Conservation (phyloP, 2,113 vertebrate genomes). For the Vireo altiloquus region DNA sequence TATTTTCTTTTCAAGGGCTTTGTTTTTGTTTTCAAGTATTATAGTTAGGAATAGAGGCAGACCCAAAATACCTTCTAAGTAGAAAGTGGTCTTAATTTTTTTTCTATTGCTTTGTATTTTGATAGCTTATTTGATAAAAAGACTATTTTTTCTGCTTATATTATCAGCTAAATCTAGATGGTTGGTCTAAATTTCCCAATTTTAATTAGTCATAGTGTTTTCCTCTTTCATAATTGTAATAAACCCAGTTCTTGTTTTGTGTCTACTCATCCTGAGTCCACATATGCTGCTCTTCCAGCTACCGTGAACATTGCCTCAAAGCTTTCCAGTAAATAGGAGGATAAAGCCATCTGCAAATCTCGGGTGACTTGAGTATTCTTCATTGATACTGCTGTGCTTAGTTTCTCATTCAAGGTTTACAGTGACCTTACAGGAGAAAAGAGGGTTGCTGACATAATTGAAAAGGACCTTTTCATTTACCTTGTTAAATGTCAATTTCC, state of each 20-base stretch:
- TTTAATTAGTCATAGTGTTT: background rate
- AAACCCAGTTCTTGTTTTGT: background rate
- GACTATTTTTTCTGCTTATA: background rate
- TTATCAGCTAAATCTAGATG: background rate
- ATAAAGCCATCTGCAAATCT: background rate
- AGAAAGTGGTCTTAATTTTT: background rate
- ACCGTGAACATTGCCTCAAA: background rate
- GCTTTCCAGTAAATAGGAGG: background rate
- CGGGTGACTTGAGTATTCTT: background rate
- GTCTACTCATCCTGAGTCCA: background rate
- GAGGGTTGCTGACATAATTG: background rate
- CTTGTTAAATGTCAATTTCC: constrained; percentile 8
- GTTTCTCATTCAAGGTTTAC: background rate
- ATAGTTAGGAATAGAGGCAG: background rate
- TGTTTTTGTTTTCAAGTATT: background rate
- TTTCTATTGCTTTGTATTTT: background rate
- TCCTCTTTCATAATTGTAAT: background rate
- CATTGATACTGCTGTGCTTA: background rate
- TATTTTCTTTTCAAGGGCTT: background rate
- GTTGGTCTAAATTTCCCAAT: background rate
- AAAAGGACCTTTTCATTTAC: background rate
- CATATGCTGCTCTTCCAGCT: background rate
- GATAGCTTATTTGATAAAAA: background rate
- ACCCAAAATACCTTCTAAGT: background rate
- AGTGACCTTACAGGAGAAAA: background rate